Evolutionary conservation across 64 coral and sea anemone species (phyloP), one percentile per base, ranked within the genome.

Genomic region (Stichodactyla helianthus): DNA sequence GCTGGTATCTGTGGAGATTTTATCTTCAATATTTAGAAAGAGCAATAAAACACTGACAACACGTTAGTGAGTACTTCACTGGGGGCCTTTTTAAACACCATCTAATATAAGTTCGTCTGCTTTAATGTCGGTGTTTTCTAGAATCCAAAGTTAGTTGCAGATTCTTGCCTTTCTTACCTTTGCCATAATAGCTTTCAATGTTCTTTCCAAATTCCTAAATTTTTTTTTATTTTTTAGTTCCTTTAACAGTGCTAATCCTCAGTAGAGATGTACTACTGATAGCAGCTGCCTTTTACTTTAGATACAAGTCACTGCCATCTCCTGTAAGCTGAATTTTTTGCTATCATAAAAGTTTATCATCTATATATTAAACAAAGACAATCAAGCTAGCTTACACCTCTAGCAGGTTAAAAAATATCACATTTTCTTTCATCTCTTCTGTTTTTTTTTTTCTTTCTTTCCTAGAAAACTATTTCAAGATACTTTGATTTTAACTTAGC

Each of bases 401-500:
- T 83, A 83, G 25, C 82, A 51, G 9, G 35, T 55, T 12, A 3
- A 20, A 5, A 67, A 85, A 16, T 14, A 54, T 50, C n/a, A n/a
- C n/a, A n/a, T 70, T 2, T 51, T 20, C 14, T 67, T 68, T 64
- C 7, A 71, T 35, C 51, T 26, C 18, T 54, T 44, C 59, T 16
- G 18, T 61, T 0, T 79, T 9, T 57, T 61, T 0, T 79, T 9
- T 57, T 31, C 64, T 68, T 59, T 53, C 67, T n/a, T 93, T 51
- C 71, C 18, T 59, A 98, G 95, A 98, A 79, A 98, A 94, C 95
- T 35, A 55, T 98, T 79, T 89, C 89, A 76, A 91, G 95, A 52
- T 98, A 93, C 83, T 98, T 98, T 59, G 87, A 98, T 89, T 77
- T 98, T 62, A 93, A 94, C 82, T 63, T 98, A 14, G 91, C 95